These are phyloP conservation scores for Sternarchorhynchus goeldii DNA, from an alignment of 2,797 vertebrate genomes.

Conservation along the genomic window DNA sequence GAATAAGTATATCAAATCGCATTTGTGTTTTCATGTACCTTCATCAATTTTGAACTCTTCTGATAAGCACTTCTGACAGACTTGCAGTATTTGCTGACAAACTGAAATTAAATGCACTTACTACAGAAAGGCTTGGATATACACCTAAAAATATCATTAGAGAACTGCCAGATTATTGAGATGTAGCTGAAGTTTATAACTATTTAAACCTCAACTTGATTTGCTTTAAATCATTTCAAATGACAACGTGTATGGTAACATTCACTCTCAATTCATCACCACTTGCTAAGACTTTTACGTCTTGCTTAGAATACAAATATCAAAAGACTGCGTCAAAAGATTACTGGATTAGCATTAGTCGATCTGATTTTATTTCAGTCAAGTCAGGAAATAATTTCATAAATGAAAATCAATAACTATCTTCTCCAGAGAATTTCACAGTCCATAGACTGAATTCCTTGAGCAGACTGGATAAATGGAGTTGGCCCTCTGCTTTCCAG, in stretches of 20 bases:
- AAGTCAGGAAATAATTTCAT: slow-evolving; percentile 25
- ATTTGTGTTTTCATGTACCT: too few species aligned
- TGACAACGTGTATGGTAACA: background rate
- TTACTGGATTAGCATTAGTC: slow-evolving; percentile 1
- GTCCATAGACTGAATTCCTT: slow-evolving; percentile 30
- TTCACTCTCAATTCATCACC: slow-evolving; percentile 1
- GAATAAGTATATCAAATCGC: too few species aligned
- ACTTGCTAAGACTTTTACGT: background rate
- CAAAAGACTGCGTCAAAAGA: background rate
- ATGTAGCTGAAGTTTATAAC: background rate
- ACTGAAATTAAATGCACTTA: too few species aligned
- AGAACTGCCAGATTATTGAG: too few species aligned
- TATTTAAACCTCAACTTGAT: background rate
- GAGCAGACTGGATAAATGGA: slow-evolving; percentile 10
- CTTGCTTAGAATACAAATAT: slow-evolving; percentile 1
- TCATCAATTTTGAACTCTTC: too few species aligned
- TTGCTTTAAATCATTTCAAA: background rate
- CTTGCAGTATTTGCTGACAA: too few species aligned
- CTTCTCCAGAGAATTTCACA: slow-evolving; percentile 15
- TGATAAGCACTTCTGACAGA: too few species aligned
- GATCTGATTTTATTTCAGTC: slow-evolving; percentile 8
- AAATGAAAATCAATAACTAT: slow-evolving; percentile 42
- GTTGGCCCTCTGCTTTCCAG: slow-evolving; percentile 12
- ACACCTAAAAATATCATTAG: too few species aligned
- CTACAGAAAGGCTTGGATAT: too few species aligned